These are phyloP conservation scores for Anastrepha ludens DNA, from an alignment of 1,140 invertebrate genomes.

Conservation along the genomic window DNA sequence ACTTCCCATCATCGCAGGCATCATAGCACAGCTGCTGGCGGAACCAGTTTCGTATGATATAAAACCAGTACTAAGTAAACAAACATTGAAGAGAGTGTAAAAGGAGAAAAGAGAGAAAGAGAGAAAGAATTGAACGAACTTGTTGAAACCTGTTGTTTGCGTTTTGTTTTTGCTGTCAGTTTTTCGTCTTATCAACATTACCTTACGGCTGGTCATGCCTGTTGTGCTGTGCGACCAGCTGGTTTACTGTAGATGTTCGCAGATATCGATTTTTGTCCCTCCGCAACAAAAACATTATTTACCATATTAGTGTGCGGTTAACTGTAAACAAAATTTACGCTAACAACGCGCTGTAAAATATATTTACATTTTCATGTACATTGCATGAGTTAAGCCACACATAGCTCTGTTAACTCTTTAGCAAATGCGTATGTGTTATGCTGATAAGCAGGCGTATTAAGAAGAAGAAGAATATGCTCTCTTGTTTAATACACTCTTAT, in stretches of 20 bases:
- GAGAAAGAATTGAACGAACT: background rate
- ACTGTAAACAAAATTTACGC: background rate
- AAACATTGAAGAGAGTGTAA: background rate
- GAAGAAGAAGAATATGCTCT: background rate
- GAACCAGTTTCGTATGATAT: background rate
- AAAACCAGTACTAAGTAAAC: background rate
- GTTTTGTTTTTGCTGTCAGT: background rate
- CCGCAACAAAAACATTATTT: background rate
- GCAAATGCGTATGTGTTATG: background rate
- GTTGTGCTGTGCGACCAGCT: background rate
- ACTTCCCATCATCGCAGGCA: background rate
- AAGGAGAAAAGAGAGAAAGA: background rate
- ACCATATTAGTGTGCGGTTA: background rate
- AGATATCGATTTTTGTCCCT: constrained; percentile 18
- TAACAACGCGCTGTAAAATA: background rate
- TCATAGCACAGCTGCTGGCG: background rate
- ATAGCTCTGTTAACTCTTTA: background rate
- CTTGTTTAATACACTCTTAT: background rate
- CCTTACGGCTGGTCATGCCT: constrained; percentile 20
- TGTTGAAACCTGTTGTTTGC: background rate
- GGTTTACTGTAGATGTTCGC: background rate
- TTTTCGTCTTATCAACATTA: constrained; percentile 6
- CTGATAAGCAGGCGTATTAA: background rate
- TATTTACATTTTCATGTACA: too few species aligned
- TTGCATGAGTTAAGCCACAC: background rate